These are phyloP conservation scores for Euphonia xanthogaster DNA, from an alignment of 2,797 vertebrate species.

Conservation along the genomic window DNA sequence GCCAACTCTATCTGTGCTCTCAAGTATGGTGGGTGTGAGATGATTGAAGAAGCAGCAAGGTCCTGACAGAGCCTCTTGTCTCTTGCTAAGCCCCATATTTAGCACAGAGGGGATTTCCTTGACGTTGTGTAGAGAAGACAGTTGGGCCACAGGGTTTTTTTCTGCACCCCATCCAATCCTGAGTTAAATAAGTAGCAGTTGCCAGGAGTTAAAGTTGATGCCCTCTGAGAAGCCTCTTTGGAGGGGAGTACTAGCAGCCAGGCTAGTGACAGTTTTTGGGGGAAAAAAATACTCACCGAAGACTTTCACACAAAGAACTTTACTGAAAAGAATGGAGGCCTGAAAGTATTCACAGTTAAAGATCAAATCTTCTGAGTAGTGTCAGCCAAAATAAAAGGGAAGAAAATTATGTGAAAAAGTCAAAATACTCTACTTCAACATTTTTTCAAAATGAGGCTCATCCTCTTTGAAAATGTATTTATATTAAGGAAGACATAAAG, in stretches of 20 bases:
- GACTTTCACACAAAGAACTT: neutral
- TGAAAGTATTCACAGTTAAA: neutral
- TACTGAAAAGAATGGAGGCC: neutral
- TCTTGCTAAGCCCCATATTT: slow-evolving; percentile 5
- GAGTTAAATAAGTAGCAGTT: neutral
- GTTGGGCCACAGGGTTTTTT: slow-evolving; percentile 20
- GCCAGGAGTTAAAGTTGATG: neutral
- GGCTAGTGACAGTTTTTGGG: neutral
- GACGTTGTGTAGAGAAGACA: neutral
- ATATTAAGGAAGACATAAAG: neutral
- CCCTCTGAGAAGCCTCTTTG: neutral
- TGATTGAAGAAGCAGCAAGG: neutral
- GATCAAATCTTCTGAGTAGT: neutral
- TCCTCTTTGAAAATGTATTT: neutral
- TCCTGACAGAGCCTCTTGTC: neutral
- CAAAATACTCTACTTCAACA: neutral
- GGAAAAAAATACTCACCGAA: neutral
- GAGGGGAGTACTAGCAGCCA: neutral
- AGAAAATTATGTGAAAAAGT: neutral
- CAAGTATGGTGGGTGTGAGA: neutral
- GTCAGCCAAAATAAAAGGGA: neutral
- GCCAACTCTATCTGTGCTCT: neutral
- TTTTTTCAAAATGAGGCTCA: neutral
- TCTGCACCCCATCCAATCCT: neutral
- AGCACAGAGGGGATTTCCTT: slow-evolving; percentile 54